These are phyloP conservation scores for Leptonema lineaticorne DNA, from an alignment of 1,140 invertebrate species.

Conservation along the genomic window DNA sequence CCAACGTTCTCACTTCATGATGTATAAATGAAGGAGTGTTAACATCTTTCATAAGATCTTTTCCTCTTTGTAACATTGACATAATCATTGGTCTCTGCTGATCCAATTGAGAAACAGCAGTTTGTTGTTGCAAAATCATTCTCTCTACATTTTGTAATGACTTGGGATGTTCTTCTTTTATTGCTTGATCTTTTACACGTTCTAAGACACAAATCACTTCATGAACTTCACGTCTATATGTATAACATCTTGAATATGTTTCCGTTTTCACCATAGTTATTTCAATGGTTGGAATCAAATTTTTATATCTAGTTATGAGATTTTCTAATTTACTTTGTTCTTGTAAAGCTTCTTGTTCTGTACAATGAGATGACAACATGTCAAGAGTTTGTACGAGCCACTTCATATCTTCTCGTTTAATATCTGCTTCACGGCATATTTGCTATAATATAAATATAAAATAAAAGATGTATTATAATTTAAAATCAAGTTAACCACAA, in stretches of 20 bases:
- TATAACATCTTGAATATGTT: conserved; percentile 88
- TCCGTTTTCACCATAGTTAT: conserved; percentile 90
- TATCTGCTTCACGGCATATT: conserved; percentile 86
- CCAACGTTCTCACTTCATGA: conserved; percentile 79
- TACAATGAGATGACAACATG: conserved; percentile 77
- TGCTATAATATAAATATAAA: conserved; percentile 59
- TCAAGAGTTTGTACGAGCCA: conserved; percentile 91
- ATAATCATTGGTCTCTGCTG: conserved; percentile 83
- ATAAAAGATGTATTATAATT: conserved; percentile 23
- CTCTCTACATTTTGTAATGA: conserved; percentile 73
- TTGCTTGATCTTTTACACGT: conserved; percentile 72
- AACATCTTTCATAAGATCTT: conserved; percentile 81
- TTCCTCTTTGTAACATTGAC: conserved; percentile 86
- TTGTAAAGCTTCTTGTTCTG: conserved; percentile 72
- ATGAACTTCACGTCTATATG: conserved; percentile 83
- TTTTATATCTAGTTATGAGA: conserved; percentile 84
- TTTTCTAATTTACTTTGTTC: conserved; percentile 81
- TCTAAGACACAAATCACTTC: conserved; percentile 77
- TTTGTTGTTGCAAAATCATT: conserved; percentile 76
- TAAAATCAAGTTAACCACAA: background rate
- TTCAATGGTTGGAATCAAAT: conserved; percentile 88
- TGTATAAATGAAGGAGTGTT: conserved; percentile 84
- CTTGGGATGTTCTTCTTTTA: conserved; percentile 65
- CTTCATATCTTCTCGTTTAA: conserved; percentile 89
- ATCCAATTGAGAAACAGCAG: conserved; percentile 78